Evolutionary conservation across 1,140 invertebrate species (phyloP).

Genomic region (Drosophila bifasciata): DNA sequence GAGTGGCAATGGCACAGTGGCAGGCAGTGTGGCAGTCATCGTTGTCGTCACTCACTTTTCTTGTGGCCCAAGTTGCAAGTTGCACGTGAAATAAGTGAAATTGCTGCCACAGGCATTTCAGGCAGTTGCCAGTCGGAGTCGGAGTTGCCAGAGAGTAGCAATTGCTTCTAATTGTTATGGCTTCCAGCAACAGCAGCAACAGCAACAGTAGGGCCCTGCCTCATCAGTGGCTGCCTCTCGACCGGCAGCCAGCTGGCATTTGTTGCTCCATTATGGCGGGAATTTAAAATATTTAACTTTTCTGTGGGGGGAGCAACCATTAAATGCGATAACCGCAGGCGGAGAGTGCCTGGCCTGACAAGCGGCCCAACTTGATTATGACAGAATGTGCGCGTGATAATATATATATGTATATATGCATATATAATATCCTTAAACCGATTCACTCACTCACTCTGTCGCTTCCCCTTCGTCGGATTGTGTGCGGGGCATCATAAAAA

Average conservation of each 20-base stretch:
- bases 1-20: conserved; percentile 50
- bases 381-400: conserved; percentile 32
- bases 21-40: conserved; percentile 39
- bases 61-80: conserved; percentile 26
- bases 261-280: conserved; percentile 36
- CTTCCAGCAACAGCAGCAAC: conserved; percentile 45
- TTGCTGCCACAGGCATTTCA: conserved; percentile 45
- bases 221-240: conserved; percentile 14
- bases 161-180: conserved; percentile 79
- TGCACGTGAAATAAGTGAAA: conserved; percentile 60
- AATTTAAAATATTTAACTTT: conserved; percentile 63
- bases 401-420: conserved; percentile 13
- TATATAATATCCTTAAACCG: conserved; percentile 34
- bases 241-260: conserved; percentile 36
- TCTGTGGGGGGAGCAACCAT: conserved; percentile 47
- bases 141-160: conserved; percentile 56
- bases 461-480: conserved; percentile 17
- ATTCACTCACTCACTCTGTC: conserved; percentile 41
- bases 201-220: neutral
- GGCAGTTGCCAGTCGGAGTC: conserved; percentile 33
- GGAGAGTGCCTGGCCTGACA: conserved; percentile 28
- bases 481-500: conserved; percentile 58
- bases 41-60: conserved; percentile 18
- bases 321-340: conserved; percentile 62
- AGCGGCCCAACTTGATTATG: conserved; percentile 58